Evolutionary conservation across 2,113 vertebrate species (phyloP).

Genomic region (Cebidichthys violaceus): DNA sequence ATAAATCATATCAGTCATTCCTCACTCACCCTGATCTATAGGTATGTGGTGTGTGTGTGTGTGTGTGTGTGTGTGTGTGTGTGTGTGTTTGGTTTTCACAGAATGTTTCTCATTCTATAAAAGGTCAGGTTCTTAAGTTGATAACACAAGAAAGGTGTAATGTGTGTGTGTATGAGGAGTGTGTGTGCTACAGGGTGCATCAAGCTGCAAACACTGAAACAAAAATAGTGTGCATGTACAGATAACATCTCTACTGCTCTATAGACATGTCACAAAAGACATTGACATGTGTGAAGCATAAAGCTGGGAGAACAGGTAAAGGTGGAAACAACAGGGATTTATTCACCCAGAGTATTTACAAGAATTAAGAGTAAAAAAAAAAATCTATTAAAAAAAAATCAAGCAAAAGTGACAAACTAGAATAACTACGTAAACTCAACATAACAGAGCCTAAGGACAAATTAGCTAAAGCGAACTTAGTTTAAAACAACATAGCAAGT

Average conservation of each 20-base stretch:
- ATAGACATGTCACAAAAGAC: neutral
- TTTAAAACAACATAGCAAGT: neutral
- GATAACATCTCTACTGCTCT: neutral
- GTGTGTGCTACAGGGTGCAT: neutral
- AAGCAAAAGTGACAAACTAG: neutral
- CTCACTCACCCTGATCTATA: slow-evolving; percentile 51
- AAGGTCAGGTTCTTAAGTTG: neutral
- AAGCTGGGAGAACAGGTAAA: neutral
- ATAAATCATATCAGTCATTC: slow-evolving; percentile 78
- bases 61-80: slow-evolving; percentile 19
- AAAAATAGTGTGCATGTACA: neutral
- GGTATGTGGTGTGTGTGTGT: slow-evolving; percentile 34
- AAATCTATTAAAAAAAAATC: too few species aligned
- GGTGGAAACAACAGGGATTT: neutral
- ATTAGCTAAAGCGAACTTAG: neutral
- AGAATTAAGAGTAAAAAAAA: neutral
- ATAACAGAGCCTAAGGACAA: neutral
- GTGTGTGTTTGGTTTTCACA: neutral
- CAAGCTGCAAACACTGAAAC: neutral
- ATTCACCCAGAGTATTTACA: neutral
- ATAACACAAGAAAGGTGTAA: neutral
- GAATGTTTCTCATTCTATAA: neutral
- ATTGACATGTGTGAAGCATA: neutral
- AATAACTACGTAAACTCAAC: neutral
- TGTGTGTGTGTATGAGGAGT: neutral